Evolutionary conservation across 2,888 invertebrate species (phyloP), one percentile per base, ranked within the genome.

Genomic region (Lacanobia wlatinum): DNA sequence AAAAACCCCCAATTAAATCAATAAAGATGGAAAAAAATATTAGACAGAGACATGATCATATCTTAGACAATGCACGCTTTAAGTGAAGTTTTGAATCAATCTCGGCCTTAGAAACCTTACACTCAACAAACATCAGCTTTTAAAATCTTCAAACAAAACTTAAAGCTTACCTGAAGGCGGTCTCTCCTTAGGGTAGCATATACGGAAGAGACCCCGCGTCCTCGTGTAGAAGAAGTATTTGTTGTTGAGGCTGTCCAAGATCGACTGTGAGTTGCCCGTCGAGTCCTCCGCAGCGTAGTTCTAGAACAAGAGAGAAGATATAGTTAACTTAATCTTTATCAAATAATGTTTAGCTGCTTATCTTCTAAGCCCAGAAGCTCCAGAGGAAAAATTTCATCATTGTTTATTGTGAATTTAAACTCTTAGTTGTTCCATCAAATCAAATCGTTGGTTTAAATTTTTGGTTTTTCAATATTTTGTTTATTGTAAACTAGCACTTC

Each of bases 111-210:
- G 14, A 59, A 6, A 38, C n/a, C 10, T 4, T n/a, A 28, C 12
- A 38, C 21, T 59, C 14, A 69, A 50, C 38, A 12, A 10, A 43
- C 43, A 14, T 2, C 2, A 14, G 3, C 10, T 9, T 43, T 48
- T 18, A 48, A 48, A 48, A 6, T 18, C 18, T 12, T 48, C 0
- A 55, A 67, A 82, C 16, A 40, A 40, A 40, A 2, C 9, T 9
- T 12, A 40, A 10, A 10, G 40, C 12, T 12, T 94, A 98, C 98
- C 98, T 92, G 97, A 97, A 62, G 98, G 98, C 78, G 99, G 99
- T 79, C 98, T 97, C 89, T 98, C 98, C 94, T 98, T 98, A 53
- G 99, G 99, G 95, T 99, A 99, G 93, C 99, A 99, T 94, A 98
- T 98, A 93, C 99, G 97, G 97, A 99, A 99, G 70, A 99, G 97